Evolutionary conservation across 2,797 vertebrate species (phyloP), one percentile per base, ranked within the genome.

Genomic region (Schizothorax lantsangensis): DNA sequence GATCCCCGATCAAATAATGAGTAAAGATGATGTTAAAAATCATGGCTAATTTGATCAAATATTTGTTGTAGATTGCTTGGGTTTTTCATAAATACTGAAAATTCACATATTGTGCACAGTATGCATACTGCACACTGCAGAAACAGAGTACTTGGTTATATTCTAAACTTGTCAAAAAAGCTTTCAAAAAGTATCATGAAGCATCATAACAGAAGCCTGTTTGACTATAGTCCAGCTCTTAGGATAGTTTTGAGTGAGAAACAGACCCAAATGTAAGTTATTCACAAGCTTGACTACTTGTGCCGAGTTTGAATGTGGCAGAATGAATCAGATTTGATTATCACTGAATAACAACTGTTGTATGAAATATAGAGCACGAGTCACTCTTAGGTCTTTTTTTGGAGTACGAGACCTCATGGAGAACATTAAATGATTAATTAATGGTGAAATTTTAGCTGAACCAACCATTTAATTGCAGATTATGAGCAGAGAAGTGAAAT

Each of bases 401-500:
- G 6, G 6, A 66, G 26, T 7, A 66, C 3, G 30, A 33, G 64
- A 17, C 30, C 30, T 68, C 64, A 19, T 4, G 30, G 64, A 36
- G 30, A 17, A 36, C 30, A 36, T 33, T 1, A 9, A 36, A 68
- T 36, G 15, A 68, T 68, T 68, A 68, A 68, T 2, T 54, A 64
- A 68, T 33, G 14, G 3, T 19, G 64, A 36, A 36, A 36, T 19
- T 19, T 36, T 19, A 68, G 30, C 33, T 36, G 14, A 10, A 74
- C n/a, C 17, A 45, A 73, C 8, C 17, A 12, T 77, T 21, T 79
- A 40, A n/a, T 62, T 45, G 54, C 14, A 17, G 23, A 26, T 43
- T 43, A 79, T 62, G 77, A 79, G 23, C 38, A 19, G 15, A 79
- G 57, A 79, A 26, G 78, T 19, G n/a, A 26, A 45, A 45, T 43